These are phyloP conservation scores for Lasioglossum morio DNA, from an alignment of 2,888 invertebrate species.

Conservation along the genomic window DNA sequence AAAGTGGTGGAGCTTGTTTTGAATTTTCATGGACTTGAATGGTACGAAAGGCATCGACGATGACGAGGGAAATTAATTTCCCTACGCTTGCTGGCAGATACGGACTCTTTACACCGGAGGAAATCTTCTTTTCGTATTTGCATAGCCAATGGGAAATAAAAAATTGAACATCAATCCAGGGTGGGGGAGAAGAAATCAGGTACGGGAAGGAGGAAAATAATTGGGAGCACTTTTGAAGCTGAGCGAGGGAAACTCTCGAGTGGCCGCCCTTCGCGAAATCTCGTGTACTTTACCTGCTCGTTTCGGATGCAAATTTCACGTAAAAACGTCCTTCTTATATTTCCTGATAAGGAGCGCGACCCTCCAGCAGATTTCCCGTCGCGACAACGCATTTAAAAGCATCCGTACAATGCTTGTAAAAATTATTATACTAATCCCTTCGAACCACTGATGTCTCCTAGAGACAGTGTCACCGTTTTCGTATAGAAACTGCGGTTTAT, in stretches of 20 bases:
- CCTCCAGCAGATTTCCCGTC: not conserved
- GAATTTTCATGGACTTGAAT: not conserved
- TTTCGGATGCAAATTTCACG: constrained; percentile 57
- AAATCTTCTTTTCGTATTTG: constrained; percentile 64
- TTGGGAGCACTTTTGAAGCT: constrained; percentile 64
- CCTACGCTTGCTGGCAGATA: not conserved
- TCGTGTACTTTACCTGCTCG: constrained; percentile 50
- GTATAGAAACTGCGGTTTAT: too few relatives aligned
- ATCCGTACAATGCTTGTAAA: not conserved
- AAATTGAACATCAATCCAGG: constrained; percentile 65
- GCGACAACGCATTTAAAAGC: not conserved
- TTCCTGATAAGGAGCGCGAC: constrained; percentile 19
- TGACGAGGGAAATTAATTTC: constrained; percentile 49
- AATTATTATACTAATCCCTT: not conserved
- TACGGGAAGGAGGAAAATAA: constrained; percentile 55
- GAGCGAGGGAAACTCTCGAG: constrained; percentile 41
- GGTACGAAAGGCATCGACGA: not conserved
- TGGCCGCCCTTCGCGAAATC: constrained; percentile 49
- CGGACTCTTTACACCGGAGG: constrained; percentile 24
- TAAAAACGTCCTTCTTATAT: constrained; percentile 25
- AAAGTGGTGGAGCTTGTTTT: not conserved
- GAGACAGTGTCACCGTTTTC: not conserved
- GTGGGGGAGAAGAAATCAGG: constrained; percentile 46
- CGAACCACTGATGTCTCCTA: not conserved
- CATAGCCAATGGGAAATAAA: constrained; percentile 71